phyloP scores from a whole-genome alignment of 2,113 vertebrate species.

The Calidris pugnax region DNA sequence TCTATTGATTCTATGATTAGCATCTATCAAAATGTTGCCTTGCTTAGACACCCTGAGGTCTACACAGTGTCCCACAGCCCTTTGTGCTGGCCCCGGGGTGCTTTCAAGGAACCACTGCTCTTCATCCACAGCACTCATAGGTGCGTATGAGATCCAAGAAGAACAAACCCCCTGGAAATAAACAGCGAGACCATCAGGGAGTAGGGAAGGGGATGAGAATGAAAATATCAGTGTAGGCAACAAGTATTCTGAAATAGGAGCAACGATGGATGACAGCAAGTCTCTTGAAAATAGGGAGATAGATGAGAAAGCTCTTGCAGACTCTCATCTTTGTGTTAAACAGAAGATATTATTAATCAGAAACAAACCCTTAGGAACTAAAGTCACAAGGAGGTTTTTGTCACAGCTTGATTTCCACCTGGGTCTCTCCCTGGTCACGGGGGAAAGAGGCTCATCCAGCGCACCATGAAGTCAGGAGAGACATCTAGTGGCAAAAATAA shows the following conservation, averaged over 20 bases:
- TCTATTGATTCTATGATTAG: too few relatives aligned
- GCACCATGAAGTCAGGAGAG: not conserved
- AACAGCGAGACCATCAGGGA: not conserved
- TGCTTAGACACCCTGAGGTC: not conserved
- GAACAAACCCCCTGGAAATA: not conserved
- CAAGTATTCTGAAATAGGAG: not conserved
- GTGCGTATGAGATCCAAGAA: not conserved
- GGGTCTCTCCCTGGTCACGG: not conserved
- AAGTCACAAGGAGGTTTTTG: not conserved
- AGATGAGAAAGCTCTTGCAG: not conserved
- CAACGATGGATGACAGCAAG: not conserved
- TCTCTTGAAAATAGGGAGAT: not conserved
- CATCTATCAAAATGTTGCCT: not conserved
- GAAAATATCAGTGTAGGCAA: not conserved
- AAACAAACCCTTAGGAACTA: not conserved
- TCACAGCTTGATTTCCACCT: not conserved
- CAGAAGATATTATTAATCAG: not conserved
- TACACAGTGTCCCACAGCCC: not conserved
- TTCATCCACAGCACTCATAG: not conserved
- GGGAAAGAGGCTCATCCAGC: not conserved
- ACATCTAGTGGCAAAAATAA: slow-evolving; percentile 54
- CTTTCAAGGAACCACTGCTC: not conserved
- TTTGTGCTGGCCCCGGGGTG: not conserved
- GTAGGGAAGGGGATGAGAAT: not conserved
- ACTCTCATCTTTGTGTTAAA: not conserved